Percentiles rank a stretch among this genome's conserved stretches.
Evolutionary conservation across 2,797 vertebrate genomes (phyloP).

Genomic region (Cryptoprocta ferox): DNA sequence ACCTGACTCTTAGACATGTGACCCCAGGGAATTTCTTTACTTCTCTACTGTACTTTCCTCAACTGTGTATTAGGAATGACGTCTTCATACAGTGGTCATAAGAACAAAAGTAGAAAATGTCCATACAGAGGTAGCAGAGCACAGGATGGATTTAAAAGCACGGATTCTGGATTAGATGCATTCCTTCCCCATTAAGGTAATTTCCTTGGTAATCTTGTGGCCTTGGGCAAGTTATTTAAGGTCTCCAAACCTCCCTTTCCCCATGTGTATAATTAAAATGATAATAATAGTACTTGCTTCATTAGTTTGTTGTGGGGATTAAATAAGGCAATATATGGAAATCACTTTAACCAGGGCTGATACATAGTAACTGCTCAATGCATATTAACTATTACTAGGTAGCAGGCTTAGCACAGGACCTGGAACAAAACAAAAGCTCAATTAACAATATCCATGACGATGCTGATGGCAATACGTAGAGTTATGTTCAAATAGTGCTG

Average conservation of each 20-base stretch:
- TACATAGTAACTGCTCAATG: background rate
- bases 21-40: background rate
- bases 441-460: background rate
- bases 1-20: background rate
- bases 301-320: background rate
- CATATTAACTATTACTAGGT: background rate
- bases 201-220: background rate
- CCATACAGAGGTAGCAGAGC: background rate
- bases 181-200: background rate
- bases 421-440: background rate
- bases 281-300: background rate
- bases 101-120: background rate
- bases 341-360: background rate
- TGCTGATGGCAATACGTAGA: rapidly evolving
- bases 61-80: background rate
- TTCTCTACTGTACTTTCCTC: background rate
- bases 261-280: background rate
- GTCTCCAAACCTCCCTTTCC: background rate
- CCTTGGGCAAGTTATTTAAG: background rate
- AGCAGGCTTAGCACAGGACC: background rate
- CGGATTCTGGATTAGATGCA: background rate
- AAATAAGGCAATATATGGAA: background rate
- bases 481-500: background rate
- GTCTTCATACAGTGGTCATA: background rate
- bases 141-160: background rate